Evolutionary conservation across 2,888 invertebrate genomes (phyloP).

Genomic region (Crocallis elinguaria): DNA sequence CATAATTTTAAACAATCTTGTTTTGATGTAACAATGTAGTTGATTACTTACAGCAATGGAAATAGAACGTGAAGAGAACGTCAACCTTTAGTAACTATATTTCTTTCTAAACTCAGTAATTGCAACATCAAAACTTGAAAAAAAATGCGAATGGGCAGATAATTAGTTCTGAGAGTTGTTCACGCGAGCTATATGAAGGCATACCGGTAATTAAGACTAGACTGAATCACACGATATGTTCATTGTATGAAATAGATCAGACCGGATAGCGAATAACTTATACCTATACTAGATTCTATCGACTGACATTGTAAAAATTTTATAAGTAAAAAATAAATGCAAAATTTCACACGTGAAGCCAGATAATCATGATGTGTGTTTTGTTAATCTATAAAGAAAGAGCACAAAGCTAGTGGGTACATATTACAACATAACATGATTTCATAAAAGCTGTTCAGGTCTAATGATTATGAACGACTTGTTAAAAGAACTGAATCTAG

Average conservation of each 20-base stretch:
- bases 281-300: slow-evolving; percentile 37
- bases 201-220: slow-evolving; percentile 54
- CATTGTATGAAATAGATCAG: slow-evolving; percentile 52
- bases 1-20: too few relatives aligned
- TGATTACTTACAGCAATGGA: neutral
- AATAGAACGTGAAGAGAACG: neutral
- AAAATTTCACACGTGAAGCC: slow-evolving; percentile 12
- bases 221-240: slow-evolving; percentile 61
- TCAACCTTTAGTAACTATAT: neutral
- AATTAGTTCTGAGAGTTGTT: slow-evolving; percentile 66
- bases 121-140: slow-evolving; percentile 26
- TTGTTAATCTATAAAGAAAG: slow-evolving; percentile 1
- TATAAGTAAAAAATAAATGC: slow-evolving; percentile 10
- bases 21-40: neutral
- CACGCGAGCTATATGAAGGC: slow-evolving; percentile 50
- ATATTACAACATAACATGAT: slow-evolving; percentile 11
- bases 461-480: slow-evolving; percentile 39
- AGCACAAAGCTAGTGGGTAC: neutral
- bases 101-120: slow-evolving; percentile 3
- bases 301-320: slow-evolving; percentile 20
- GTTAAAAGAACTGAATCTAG: slow-evolving; percentile 32
- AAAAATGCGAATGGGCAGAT: slow-evolving; percentile 46
- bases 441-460: slow-evolving; percentile 34
- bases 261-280: slow-evolving; percentile 42
- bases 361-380: neutral